Evolutionary conservation across 2,113 vertebrate species (phyloP), one percentile per base, ranked within the genome.

Genomic region (Colius striatus): DNA sequence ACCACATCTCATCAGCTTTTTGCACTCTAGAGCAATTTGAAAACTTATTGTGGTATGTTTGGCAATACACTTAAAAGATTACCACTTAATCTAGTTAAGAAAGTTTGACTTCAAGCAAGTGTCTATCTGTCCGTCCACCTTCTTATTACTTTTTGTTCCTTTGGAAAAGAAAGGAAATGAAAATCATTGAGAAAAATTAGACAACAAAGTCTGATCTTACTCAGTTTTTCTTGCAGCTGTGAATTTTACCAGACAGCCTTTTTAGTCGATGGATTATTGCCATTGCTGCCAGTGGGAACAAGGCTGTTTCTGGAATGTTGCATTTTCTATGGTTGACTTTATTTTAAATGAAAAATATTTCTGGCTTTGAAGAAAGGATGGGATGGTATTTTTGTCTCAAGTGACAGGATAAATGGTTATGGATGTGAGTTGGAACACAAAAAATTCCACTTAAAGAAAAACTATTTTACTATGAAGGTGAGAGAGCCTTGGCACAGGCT

Each of bases 51-150:
- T 70, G 93, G 90, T 94, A 94, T 97, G 96, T 97, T 97, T 97
- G 95, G 97, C 84, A 97, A 97, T 96, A 97, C 96, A 98, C 97
- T 98, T 98, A 97, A 97, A 97, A 97, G 98, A 98, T 98, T 97
- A 98, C 63, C 74, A 55, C 89, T 96, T 98, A 98, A 98, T 97
- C 98, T 97, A 90, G 89, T 94, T 97, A 96, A 97, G 96, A 96
- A 97, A 97, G 51, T 97, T 95, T 97, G 79, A 96, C 96, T 98
- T 97, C 87, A 95, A 97, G 96, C 94, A 97, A 96, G 95, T 96
- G 95, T 96, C 96, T 97, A 45, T 96, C 91, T 96, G 92, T 97
- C 96, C 53, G 94, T 94, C 89, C 83, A 97, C 92, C 57, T 96
- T 80, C 94, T 91, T 91, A 79, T 87, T 95, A 86, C 92, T 91